A percentile compares a stretch with the other conserved stretches of the same genome.
phyloP scores from a whole-genome alignment of 1,140 invertebrate species.

The Gonioctena quinquepunctata region DNA sequence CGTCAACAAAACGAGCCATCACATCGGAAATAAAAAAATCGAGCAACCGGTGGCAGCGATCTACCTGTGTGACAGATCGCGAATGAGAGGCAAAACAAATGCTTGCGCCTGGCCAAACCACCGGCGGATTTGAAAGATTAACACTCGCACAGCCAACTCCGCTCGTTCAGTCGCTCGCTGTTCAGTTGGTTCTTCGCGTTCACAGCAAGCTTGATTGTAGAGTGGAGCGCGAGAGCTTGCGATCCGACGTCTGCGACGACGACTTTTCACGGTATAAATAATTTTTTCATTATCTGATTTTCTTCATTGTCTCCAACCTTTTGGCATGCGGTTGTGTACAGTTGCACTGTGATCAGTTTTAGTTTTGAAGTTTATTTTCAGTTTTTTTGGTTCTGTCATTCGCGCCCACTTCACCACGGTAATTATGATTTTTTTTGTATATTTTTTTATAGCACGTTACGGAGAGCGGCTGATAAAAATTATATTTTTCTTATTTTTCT shows the following conservation, averaged over 20 bases:
- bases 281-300: not conserved
- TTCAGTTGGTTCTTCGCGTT: not conserved
- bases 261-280: not conserved
- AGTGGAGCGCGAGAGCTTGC: not conserved
- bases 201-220: not conserved
- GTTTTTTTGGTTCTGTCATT: not conserved
- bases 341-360: slow-evolving; percentile 4
- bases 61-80: not conserved
- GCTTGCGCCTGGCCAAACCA: not conserved
- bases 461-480: not conserved
- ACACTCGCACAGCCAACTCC: not conserved
- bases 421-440: not conserved
- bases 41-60: not conserved
- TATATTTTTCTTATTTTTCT: too few relatives aligned
- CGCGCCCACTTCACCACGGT: not conserved
- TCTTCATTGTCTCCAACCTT: not conserved
- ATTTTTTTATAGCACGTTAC: not conserved
- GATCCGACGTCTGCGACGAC: not conserved
- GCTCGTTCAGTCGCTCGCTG: not conserved
- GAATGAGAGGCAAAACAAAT: slow-evolving; percentile 9
- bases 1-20: not conserved
- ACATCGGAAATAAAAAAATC: not conserved
- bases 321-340: slow-evolving; percentile 5
- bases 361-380: not conserved
- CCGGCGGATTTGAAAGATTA: slow-evolving; percentile 9